Base-by-base conservation (phyloP, 2,797 vertebrate species). In the Enteromius trimaculatus region DNA sequence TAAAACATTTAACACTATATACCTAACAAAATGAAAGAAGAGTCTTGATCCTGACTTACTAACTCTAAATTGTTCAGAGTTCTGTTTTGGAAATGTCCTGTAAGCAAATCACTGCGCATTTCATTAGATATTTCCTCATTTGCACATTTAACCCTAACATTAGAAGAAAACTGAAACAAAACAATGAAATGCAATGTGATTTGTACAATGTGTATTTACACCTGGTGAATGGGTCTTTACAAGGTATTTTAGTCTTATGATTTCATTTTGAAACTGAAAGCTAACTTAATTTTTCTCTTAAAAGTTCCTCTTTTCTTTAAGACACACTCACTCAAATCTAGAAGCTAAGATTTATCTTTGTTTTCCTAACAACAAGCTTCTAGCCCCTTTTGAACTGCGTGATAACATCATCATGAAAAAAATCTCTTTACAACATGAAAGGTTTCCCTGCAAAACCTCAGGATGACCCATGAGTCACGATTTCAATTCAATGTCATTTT, bases 281-380 rank as follows among this genome's bases (percentile, higher is more conserved):
- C 44, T 14, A 31, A 7, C 13, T 2, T 6, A 1, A 21, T 81
- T 65, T 72, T 76, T 21, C 26, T 29, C 47, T 51, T 53, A n/a
- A 34, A 39, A 39, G 78, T 55, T 69, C 31, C 47, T 53, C 34
- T 69, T 69, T 69, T n/a, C 31, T 42, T 5, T 4, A 9, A 19
- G 14, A 55, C 37, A 21, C 31, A 21, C 74, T 68, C 49, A 74
- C n/a, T 42, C 65, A 64, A 34, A 66, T 64, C 42, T 74, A 34
- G 1, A 65, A 87, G 60, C 69, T 16, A 13, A 51, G 26, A 84
- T 62, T 49, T 76, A 47, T 64, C 80, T 53, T 77, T 64, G 76
- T 47, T 47, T 60, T 82, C 21, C 62, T 76, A 3, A 58, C 44
- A 66, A 84, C 19, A 70, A 82, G 53, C 62, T 26, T 23, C 26